Evolutionary conservation across 1,140 invertebrate genomes (phyloP), one percentile per base, ranked within the genome.

Genomic region (Bombus picipes): DNA sequence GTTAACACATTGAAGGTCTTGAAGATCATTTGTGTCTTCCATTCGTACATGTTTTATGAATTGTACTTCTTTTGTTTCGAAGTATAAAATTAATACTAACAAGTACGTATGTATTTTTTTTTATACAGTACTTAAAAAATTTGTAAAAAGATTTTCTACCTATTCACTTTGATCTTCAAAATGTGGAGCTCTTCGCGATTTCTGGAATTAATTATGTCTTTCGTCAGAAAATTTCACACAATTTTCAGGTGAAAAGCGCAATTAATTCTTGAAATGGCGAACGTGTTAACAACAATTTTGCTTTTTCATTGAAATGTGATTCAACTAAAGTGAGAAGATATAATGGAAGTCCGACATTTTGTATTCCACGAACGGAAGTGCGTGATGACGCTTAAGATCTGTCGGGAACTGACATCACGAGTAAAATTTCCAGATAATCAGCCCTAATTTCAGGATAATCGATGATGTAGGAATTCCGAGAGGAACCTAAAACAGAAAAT

Each of bases 401-500:
- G 32, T 32, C 28, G 59, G 59, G 39, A 39, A 62, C 41, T 71
- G 66, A 80, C 43, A 72, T 72, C 53, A 72, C 18, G 41, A 32
- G 18, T 28, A 59, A 80, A 80, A 78, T 72, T 80, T 85, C 83
- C 39, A 62, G 77, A 72, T 73, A 80, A 80, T 65, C 34, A 18
- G 15, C 39, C 32, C 53, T 43, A 66, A 66, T 71, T 80, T 81
- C 70, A 25, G 78, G 77, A 73, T 73, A 85, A 85, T 72, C 47
- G 66, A 83, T 47, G 73, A 81, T 75, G 71, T 68, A 39, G 25
- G 37, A 25, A 28, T 68, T 75, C 72, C 28, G 8, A 37, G 32
- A 81, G 70, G 43, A 59, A 47, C 71, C 6, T 41, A 32, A 34
- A 66, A 83, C 28, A n/a, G 72, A 74, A 32, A 41, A 70, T 53